These are phyloP conservation scores for Diadegma fenestrale DNA, from an alignment of 2,888 invertebrate genomes.

Conservation along the genomic window DNA sequence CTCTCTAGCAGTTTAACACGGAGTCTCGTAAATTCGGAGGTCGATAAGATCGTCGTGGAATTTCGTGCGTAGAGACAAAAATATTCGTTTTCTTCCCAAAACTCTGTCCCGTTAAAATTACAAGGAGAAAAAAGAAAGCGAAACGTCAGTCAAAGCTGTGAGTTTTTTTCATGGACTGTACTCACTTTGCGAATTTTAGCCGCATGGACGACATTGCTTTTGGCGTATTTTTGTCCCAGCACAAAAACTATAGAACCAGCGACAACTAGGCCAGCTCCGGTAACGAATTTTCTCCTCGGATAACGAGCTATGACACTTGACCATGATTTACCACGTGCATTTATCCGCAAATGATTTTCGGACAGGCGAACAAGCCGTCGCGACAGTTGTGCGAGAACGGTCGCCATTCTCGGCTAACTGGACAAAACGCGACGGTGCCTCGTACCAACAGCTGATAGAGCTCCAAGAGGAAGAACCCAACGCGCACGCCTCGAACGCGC, in stretches of 20 bases:
- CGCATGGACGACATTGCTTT: slow-evolving; percentile 85
- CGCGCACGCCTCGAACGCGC: slow-evolving; percentile 63
- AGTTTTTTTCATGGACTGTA: slow-evolving; percentile 56
- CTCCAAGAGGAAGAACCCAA: slow-evolving; percentile 49
- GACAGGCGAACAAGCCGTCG: slow-evolving; percentile 74
- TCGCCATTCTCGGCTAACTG: slow-evolving; percentile 81
- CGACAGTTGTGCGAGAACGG: slow-evolving; percentile 72
- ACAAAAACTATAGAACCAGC: slow-evolving; percentile 85
- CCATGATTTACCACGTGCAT: slow-evolving; percentile 71
- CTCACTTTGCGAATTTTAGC: slow-evolving; percentile 86
- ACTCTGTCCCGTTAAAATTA: neutral
- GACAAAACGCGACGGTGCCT: slow-evolving; percentile 76
- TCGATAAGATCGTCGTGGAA: slow-evolving; percentile 43
- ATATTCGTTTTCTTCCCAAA: slow-evolving; percentile 1
- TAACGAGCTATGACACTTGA: slow-evolving; percentile 72
- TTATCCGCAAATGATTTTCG: slow-evolving; percentile 74
- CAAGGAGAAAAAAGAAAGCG: neutral
- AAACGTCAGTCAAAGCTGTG: neutral
- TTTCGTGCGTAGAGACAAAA: slow-evolving; percentile 22
- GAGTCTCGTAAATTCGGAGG: slow-evolving; percentile 42
- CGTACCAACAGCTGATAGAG: slow-evolving; percentile 45
- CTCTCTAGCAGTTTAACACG: slow-evolving; percentile 3
- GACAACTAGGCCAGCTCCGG: slow-evolving; percentile 79
- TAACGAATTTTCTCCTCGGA: slow-evolving; percentile 72
- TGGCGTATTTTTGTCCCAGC: slow-evolving; percentile 84